Evolutionary conservation across 2,888 invertebrate genomes (phyloP), one percentile per base, ranked within the genome.

Genomic region (Lingula anatina): DNA sequence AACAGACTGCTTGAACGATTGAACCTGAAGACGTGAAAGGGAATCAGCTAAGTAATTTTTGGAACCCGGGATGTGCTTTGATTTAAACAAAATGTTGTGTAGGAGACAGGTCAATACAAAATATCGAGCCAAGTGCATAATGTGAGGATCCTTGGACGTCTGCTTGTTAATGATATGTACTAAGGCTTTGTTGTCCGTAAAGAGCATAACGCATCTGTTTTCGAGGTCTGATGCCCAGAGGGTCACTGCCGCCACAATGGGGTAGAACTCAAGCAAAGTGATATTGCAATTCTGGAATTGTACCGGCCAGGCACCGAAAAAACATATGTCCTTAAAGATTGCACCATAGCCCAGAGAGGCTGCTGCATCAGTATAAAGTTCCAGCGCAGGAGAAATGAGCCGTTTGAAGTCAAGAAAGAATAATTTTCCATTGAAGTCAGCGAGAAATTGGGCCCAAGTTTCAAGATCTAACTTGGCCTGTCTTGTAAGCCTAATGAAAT

Each of bases 321-420:
- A 26, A 44, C 49, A 49, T n/a, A 12, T 20, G 15, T n/a, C n/a
- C n/a, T n/a, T n/a, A n/a, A n/a, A n/a, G n/a, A n/a, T n/a, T n/a
- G n/a, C n/a, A n/a, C n/a, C 43, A 49, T 25, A 49, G 21, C 49
- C 49, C 3, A 38, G 20, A 12, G 44, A 23, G 5, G 18, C 21
- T 21, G 48, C 48, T 12, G 49, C 28, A 36, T 49, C 49, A 24
- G 49, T 49, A 27, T 37, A 25, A 5, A 37, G n/a, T n/a, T n/a
- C n/a, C n/a, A n/a, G n/a, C n/a, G n/a, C n/a, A n/a, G n/a, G n/a
- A n/a, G n/a, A n/a, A n/a, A n/a, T n/a, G n/a, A n/a, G n/a, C n/a
- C n/a, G n/a, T n/a, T n/a, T n/a, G n/a, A n/a, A n/a, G n/a, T n/a
- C 37, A 15, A n/a, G 39, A 9, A 26, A 49, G 41, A 49, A 49